phyloP scores from a whole-genome alignment of 1,140 invertebrate species.

The Ostrea denselamellosa region DNA sequence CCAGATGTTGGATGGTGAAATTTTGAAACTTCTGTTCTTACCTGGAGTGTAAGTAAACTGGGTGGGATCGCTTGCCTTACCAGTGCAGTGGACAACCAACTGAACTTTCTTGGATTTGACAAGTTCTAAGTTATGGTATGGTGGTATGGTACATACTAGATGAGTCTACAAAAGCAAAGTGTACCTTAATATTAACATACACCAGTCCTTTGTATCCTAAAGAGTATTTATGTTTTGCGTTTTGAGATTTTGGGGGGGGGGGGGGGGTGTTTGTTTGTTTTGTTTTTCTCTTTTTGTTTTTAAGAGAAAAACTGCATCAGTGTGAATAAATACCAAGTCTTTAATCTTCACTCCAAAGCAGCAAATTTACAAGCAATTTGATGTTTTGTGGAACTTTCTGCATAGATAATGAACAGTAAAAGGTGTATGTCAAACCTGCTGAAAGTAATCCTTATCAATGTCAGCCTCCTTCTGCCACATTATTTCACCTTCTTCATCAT shows the following conservation, averaged over 20 bases:
- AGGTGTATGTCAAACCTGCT: conserved; percentile 70
- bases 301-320: too few relatives aligned
- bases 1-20: conserved; percentile 18
- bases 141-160: conserved; percentile 92
- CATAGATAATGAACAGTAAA: background rate
- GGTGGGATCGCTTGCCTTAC: conserved; percentile 92
- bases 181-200: too few relatives aligned
- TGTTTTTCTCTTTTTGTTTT: too few relatives aligned
- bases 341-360: too few relatives aligned
- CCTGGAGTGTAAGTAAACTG: conserved; percentile 86
- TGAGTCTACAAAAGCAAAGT: conserved; percentile 86
- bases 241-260: too few relatives aligned
- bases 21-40: conserved; percentile 58
- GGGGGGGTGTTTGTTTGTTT: too few relatives aligned
- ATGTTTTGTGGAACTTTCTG: too few relatives aligned
- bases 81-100: conserved; percentile 90
- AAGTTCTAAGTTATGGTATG: conserved; percentile 85
- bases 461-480: conserved; percentile 79
- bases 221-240: too few relatives aligned
- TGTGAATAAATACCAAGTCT: too few relatives aligned
- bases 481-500: conserved; percentile 75
- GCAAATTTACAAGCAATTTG: too few relatives aligned
- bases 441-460: conserved; percentile 80
- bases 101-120: conserved; percentile 84
- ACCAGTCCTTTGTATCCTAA: too few relatives aligned